A percentile compares a stretch with the other conserved stretches of the same genome.
phyloP scores from a whole-genome alignment of 1,140 invertebrate species.

The Drosophila orena region DNA sequence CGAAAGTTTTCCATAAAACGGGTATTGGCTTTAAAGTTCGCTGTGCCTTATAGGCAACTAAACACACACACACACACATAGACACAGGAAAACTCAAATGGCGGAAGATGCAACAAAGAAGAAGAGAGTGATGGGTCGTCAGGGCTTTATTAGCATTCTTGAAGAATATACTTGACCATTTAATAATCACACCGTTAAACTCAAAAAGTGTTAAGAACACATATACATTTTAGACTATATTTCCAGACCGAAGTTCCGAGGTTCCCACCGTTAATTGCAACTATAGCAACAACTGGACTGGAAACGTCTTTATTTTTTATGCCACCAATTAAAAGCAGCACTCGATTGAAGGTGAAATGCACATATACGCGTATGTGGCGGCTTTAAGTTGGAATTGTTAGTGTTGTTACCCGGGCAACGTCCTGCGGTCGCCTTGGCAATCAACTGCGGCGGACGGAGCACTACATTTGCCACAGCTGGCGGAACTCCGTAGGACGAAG shows the following conservation, averaged over 20 bases:
- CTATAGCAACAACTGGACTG: conserved; percentile 37
- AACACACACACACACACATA: neutral
- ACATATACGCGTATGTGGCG: conserved; percentile 13
- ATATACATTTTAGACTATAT: too few species aligned
- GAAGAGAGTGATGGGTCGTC: neutral
- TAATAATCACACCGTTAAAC: too few species aligned
- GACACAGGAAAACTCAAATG: neutral
- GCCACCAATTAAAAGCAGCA: conserved; percentile 65
- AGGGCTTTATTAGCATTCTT: conserved; percentile 4
- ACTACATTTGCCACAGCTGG: conserved; percentile 18
- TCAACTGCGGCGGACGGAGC: conserved; percentile 47
- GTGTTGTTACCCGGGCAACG: conserved; percentile 56
- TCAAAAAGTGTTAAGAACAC: too few species aligned
- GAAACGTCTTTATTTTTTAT: conserved; percentile 38
- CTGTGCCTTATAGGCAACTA: neutral
- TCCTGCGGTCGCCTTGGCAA: conserved; percentile 71
- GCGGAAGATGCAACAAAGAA: conserved; percentile 3
- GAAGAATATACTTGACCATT: neutral
- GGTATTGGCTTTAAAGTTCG: conserved; percentile 17
- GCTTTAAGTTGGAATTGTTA: conserved; percentile 41
- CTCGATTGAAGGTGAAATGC: conserved; percentile 39
- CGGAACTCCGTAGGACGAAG: conserved; percentile 6
- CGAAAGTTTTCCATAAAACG: conserved; percentile 48
- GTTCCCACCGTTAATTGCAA: neutral
- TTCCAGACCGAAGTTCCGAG: neutral